These are phyloP conservation scores for Malthinus seriepunctatus DNA, from an alignment of 2,888 invertebrate species.

Conservation along the genomic window DNA sequence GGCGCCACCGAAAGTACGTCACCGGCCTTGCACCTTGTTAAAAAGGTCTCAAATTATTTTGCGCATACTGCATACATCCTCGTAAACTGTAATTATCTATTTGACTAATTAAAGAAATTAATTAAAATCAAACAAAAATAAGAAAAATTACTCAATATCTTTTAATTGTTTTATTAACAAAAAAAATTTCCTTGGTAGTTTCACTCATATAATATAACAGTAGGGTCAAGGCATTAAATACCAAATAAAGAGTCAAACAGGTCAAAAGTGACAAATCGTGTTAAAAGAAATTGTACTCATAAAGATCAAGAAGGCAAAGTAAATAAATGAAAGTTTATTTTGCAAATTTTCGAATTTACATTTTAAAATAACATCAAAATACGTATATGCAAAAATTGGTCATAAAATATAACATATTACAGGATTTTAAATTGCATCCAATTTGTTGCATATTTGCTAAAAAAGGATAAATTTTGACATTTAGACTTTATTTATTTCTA, in stretches of 20 bases:
- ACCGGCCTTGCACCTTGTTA: no score
- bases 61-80: no score
- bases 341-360: background rate
- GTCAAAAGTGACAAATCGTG: background rate
- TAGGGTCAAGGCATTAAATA: background rate
- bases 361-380: background rate
- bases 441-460: background rate
- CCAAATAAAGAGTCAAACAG: background rate
- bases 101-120: no score
- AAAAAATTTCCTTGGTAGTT: background rate
- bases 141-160: background rate
- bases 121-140: background rate
- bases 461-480: background rate
- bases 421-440: background rate
- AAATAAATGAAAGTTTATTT: constrained; percentile 4
- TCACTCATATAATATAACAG: background rate
- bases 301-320: background rate
- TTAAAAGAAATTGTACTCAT: background rate
- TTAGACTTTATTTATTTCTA: no score
- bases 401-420: background rate
- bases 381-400: background rate
- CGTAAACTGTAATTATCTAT: no score
- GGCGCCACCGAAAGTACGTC: no score
- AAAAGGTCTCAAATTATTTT: no score
- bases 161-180: background rate